Conservation (phyloP, 2,797 vertebrate genomes). For the Eremophila alpestris region DNA sequence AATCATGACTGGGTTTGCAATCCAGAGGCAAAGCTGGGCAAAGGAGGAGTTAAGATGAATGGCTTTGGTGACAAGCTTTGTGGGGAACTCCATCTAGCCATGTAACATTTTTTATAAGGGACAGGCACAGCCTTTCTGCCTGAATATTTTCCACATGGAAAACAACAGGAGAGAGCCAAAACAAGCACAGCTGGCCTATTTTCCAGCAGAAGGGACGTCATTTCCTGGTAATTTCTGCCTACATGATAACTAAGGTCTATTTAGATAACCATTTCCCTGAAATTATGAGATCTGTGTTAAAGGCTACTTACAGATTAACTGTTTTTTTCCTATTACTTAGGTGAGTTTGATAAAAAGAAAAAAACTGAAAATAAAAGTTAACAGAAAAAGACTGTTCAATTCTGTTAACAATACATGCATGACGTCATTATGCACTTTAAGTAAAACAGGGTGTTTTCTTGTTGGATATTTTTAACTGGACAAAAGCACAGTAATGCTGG, state of each 20-base stretch:
- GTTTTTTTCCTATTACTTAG: constrained; percentile 29
- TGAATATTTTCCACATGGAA: constrained; percentile 72
- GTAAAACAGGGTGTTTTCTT: constrained; percentile 17
- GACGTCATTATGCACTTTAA: neutral
- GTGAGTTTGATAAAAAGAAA: constrained; percentile 53
- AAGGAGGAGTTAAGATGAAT: neutral
- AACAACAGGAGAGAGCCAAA: constrained; percentile 72
- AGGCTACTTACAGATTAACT: neutral
- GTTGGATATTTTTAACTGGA: constrained; percentile 35
- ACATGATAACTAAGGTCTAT: constrained; percentile 72
- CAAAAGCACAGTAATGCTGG: constrained; percentile 49
- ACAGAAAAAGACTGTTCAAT: constrained; percentile 17
- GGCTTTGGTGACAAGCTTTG: neutral
- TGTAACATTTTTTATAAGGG: constrained; percentile 51
- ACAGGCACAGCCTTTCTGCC: constrained; percentile 48
- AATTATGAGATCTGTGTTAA: constrained; percentile 47
- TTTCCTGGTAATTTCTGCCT: constrained; percentile 75
- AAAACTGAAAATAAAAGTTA: neutral
- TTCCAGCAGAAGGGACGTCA: constrained; percentile 68
- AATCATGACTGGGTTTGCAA: neutral
- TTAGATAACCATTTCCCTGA: constrained; percentile 73
- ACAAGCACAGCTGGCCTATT: constrained; percentile 78
- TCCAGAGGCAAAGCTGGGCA: neutral
- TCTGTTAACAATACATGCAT: neutral
- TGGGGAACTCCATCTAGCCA: constrained; percentile 6